Percentiles rank a stretch among this genome's conserved stretches.
Evolutionary conservation across 1,140 invertebrate species (phyloP).

Genomic region (Archivesica marissinica): DNA sequence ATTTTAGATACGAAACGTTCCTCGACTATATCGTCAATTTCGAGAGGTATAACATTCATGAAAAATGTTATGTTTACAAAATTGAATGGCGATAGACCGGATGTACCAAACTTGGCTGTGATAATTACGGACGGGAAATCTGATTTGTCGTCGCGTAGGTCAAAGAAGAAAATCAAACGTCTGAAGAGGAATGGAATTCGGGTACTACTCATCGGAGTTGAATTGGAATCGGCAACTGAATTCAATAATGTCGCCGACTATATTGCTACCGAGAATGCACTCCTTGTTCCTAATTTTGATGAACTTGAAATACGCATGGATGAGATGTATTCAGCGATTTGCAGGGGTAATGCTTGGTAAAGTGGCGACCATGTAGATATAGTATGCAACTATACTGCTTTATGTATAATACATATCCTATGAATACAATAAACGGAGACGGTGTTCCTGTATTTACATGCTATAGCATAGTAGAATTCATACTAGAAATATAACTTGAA

Average conservation of each 20-base stretch:
- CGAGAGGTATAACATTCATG: background rate
- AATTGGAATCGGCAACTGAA: background rate
- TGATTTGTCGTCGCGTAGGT: slow-evolving; percentile 11
- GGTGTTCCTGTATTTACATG: no score
- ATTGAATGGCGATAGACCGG: slow-evolving; percentile 8
- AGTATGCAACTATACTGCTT: background rate
- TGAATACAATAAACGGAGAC: no score
- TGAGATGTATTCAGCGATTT: slow-evolving; percentile 32
- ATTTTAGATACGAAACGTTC: background rate
- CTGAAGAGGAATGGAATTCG: background rate
- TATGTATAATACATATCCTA: background rate
- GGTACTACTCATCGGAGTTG: slow-evolving; percentile 4
- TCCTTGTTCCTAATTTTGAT: slow-evolving; percentile 27
- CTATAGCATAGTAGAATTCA: no score
- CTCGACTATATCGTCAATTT: background rate
- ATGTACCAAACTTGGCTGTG: slow-evolving; percentile 18
- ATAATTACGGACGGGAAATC: slow-evolving; percentile 48
- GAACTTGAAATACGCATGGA: slow-evolving; percentile 11
- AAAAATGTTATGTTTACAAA: background rate
- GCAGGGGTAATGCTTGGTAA: slow-evolving; percentile 22
- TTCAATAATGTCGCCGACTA: slow-evolving; percentile 22
- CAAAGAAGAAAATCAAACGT: background rate
- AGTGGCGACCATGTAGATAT: background rate
- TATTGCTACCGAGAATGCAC: slow-evolving; percentile 6
- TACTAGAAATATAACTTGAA: no score